Base-by-base conservation (phyloP, 2,888 invertebrate species). In the Tiphia femorata region DNA sequence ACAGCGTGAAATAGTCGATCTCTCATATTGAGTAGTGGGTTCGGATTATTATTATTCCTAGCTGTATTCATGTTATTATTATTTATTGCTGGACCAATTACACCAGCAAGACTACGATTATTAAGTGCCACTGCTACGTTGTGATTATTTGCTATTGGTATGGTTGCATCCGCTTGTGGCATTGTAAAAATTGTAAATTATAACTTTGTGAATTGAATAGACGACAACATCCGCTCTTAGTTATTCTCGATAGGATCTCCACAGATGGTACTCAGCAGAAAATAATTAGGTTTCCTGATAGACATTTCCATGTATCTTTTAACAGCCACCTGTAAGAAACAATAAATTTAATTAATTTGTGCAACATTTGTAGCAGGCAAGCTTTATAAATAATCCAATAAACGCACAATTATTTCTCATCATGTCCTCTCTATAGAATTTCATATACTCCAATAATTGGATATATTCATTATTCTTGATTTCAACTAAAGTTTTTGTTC, bases 1-100 rank as follows among this genome's bases (percentile, higher is more conserved):
- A 99, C 86, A 10, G 97, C 96, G 85, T 97, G 95, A 83, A 98
- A 98, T 49, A 98, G 86, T 69, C 97, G 88, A 82, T 97, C 97
- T 73, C 97, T 87, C 55, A 97, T 93, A 84, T 92, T 93, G 76
- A 94, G 90, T 62, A 95, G 83, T 30, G 93, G 92, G 79, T 93
- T 93, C 83, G 91, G 89, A 81, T 84, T 85, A 64, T 84, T 84
- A 65, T 84, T 85, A 65, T 84, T 85, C 7, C 81, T 75, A 40
- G 72, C 69, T 37, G 70, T 75, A 62, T 79, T 79, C 48, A 78
- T 79, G 54, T 74, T 77, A 52, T 76, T 75, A 41, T 75, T 80
- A 57, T 76, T 79, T 25, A 77, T 55, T 27, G 59, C 56, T 48
- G 77, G 72, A 23, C 73, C 74, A 46, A 73, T 71, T n/a, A 70